Percentiles rank a stretch among this genome's conserved stretches.
phyloP scores from a whole-genome alignment of 2,113 vertebrate species.

The Zosterops pallidus region DNA sequence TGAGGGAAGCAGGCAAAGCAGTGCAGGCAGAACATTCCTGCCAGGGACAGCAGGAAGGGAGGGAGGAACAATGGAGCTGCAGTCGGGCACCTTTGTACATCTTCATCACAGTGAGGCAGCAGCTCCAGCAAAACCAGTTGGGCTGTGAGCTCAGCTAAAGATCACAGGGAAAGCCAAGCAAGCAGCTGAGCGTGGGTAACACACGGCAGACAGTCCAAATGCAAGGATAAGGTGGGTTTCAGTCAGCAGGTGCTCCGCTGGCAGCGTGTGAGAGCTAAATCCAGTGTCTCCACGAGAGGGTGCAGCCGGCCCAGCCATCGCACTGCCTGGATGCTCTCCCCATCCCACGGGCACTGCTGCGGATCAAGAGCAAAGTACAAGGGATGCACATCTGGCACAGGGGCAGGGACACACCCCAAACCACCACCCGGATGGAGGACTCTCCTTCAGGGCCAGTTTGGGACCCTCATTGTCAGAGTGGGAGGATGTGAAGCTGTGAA shows the following conservation, averaged over 20 bases:
- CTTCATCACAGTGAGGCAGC: background rate
- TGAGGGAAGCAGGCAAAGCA: background rate
- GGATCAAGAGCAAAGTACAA: accelerated
- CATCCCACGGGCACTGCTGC: background rate
- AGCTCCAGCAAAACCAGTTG: background rate
- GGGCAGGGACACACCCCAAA: accelerated
- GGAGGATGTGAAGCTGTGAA: background rate
- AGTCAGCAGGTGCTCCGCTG: accelerated
- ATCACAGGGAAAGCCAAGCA: background rate
- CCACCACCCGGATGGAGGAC: background rate
- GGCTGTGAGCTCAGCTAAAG: background rate
- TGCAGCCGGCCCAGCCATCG: background rate
- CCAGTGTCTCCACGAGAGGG: slow-evolving; percentile 53
- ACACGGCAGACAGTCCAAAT: accelerated
- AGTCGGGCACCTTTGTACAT: background rate
- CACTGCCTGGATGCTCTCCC: background rate
- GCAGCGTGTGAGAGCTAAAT: background rate
- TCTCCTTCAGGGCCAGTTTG: background rate
- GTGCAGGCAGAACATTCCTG: background rate
- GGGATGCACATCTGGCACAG: background rate
- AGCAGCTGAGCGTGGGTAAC: accelerated
- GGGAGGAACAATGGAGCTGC: background rate
- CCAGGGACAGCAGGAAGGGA: background rate
- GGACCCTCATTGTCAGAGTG: background rate
- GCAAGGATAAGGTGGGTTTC: accelerated